Evolutionary conservation across 2,888 invertebrate species (phyloP), one percentile per base, ranked within the genome.

Genomic region (Chouioia cunea): DNA sequence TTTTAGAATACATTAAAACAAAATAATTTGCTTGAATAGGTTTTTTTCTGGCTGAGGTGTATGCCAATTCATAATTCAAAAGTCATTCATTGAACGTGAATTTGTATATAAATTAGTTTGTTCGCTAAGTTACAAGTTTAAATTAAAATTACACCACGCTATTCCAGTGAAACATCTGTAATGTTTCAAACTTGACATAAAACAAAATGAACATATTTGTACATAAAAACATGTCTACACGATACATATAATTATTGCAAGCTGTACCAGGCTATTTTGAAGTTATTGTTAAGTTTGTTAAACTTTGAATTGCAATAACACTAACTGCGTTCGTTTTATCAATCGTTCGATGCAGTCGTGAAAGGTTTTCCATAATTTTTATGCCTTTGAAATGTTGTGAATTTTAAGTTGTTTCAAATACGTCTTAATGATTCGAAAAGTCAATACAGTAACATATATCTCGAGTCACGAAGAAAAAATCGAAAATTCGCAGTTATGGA

Each of bases 251-350:
- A 63, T 63, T 50, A 54, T 52, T n/a, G 4, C 18, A 44, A 63
- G 63, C 43, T 58, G 15, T 53, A 62, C 27, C 47, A 56, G 44
- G 50, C 54, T 56, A 44, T 43, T 48, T 65, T 66, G 23, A 62
- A 66, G 52, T 48, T 71, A 62, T 71, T 71, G 65, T 66, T 71
- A 66, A 62, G 62, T 71, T 71, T 71, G 65, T 63, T 46, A 52
- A 62, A 71, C 60, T 62, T 59, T 52, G 57, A 65, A 66, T 65
- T 64, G 59, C 65, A 65, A 65, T 65, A 46, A 56, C n/a, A 23
- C 52, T 63, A 46, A 64, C 53, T 59, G 20, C 46, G 46, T 48
- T 44, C 58, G 46, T 43, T 54, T 18, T 57, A 48, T 59, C 46
- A 54, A 54, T 15, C 58, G 47, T 64, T 27, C 46, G 18, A 18